phyloP scores from a whole-genome alignment of 2,113 vertebrate genomes.

The Nansenia antarctica region DNA sequence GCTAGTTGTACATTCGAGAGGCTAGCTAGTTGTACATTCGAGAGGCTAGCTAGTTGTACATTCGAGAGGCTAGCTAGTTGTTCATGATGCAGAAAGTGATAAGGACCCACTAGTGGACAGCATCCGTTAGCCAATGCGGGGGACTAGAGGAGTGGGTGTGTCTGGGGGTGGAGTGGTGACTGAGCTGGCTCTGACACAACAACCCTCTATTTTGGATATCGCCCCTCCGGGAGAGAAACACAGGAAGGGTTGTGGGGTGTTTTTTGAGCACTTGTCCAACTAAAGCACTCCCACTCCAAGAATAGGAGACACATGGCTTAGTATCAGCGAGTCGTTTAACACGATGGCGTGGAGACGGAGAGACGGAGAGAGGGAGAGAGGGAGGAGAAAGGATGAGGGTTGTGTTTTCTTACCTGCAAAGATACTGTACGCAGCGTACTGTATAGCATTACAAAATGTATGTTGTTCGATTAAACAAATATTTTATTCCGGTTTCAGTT shows the following conservation, averaged over 20 bases:
- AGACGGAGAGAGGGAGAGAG: background rate
- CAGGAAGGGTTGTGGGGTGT: background rate
- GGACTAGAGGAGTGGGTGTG: background rate
- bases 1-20: too few species aligned
- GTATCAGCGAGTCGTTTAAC: background rate
- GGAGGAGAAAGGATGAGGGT: background rate
- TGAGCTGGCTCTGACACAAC: background rate
- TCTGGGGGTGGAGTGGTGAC: background rate
- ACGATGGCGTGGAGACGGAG: background rate
- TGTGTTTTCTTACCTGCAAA: background rate
- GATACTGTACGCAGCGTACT: too few species aligned
- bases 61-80: too few species aligned
- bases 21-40: too few species aligned
- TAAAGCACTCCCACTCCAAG: background rate
- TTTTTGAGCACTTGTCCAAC: background rate
- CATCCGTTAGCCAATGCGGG: background rate
- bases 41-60: too few species aligned
- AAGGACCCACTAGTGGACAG: background rate
- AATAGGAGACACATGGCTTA: background rate
- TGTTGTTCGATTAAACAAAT: too few species aligned
- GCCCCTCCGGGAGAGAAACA: background rate
- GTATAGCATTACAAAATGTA: too few species aligned
- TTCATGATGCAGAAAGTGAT: too few species aligned
- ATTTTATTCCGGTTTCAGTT: too few species aligned
- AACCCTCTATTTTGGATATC: background rate